Conservation (phyloP, 1,140 invertebrate species). For the Streblospio benedicti region DNA sequence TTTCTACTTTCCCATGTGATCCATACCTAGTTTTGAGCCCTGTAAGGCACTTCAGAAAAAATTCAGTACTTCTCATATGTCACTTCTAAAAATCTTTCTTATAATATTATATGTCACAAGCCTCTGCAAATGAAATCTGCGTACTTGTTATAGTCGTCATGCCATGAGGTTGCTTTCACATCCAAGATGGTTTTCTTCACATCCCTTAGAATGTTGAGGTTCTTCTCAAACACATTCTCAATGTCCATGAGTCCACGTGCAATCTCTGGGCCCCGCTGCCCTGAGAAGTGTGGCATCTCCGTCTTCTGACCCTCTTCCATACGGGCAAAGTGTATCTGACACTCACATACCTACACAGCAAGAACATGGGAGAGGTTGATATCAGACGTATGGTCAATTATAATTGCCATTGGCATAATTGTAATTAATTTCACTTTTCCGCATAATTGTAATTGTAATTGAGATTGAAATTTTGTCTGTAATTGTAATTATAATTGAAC, state of each 20-base stretch:
- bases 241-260: conserved; percentile 62
- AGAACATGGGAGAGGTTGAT: too few relatives aligned
- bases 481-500: too few relatives aligned
- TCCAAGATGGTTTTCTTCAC: conserved; percentile 61
- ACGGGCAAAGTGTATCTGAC: conserved; percentile 49
- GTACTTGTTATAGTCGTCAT: conserved; percentile 61
- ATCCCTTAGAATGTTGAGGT: conserved; percentile 55
- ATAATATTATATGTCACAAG: too few relatives aligned
- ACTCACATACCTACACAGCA: conserved; percentile 53
- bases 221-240: conserved; percentile 63
- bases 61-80: too few relatives aligned
- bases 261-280: conserved; percentile 58
- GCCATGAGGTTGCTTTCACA: conserved; percentile 61
- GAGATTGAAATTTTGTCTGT: too few relatives aligned
- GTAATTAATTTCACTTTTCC: too few relatives aligned
- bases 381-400: neutral
- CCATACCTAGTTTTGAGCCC: too few relatives aligned
- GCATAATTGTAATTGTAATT: too few relatives aligned
- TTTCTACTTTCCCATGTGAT: too few relatives aligned
- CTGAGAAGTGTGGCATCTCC: conserved; percentile 46
- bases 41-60: too few relatives aligned
- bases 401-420: too few relatives aligned
- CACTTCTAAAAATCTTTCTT: too few relatives aligned
- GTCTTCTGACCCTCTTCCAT: conserved; percentile 42
- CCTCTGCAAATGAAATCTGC: neutral